Base-by-base conservation (phyloP, 2,113 vertebrate species). In the Carassius carassius region DNA sequence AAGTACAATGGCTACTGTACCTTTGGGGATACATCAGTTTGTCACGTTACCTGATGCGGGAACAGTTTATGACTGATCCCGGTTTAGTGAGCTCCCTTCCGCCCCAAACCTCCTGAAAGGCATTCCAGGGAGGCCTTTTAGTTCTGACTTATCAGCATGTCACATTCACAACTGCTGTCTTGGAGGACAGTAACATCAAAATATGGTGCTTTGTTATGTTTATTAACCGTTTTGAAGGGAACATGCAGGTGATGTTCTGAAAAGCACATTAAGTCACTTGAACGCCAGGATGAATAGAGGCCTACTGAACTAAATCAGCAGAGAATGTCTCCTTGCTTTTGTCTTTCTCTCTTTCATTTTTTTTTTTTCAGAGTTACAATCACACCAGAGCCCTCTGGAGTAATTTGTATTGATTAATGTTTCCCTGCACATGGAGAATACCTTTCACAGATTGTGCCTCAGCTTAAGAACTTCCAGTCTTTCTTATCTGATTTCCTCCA, bases 391-490 rank as follows among this genome's bases (percentile, higher is more conserved):
- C 76, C 54, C 65, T 73, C 74, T 79, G 37, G 49, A 60, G 69
- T 86, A 70, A 86, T 83, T 83, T 79, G 51, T 73, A 72, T 78
- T 83, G 85, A 86, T 86, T 83, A 78, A 84, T 83, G 67, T 78
- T 83, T 84, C 67, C 76, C 37, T 75, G 56, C 32, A 37, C 70
- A 37, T 37, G 17, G 60, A 70, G 65, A 81, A 81, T 32, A 74
- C 54, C 81, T 49, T 56, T 56, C 29, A 67, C 29, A 56, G 74
- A 78, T 69, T 56, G 60, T 41, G 49, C 29, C 78, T 77, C 56
- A 19, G 54, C 67, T 73, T 9, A 32, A 67, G 44, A 62, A 80
- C 82, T 54, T 84, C 44, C 21, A 60, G 54, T 79, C 65, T 83
- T 63, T 79, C 65, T 83, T 63, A 73, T 83, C 76, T 73, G n/a